Base-by-base conservation (phyloP, 2,113 vertebrate species). In the Xiphophorus couchianus region DNA sequence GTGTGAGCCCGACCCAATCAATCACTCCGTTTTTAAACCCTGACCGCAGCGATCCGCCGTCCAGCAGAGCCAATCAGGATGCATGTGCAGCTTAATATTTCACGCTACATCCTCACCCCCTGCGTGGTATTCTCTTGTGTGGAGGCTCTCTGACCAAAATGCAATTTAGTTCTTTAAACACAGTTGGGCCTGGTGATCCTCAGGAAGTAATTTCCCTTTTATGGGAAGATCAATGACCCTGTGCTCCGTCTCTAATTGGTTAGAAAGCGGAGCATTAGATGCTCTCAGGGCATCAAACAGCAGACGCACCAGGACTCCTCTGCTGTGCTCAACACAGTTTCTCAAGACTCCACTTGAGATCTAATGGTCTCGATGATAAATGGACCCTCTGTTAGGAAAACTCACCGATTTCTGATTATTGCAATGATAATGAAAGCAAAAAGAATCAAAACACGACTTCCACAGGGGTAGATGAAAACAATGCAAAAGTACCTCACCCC, bases 171-270 rank as follows among this genome's bases (percentile, higher is more conserved):
- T 88, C 83, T 83, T 90, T 79, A 88, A 83, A 85, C 81, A 83
- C 82, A 76, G 71, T 35, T 30, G 54, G 62, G 66, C 65, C 80
- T 22, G 19, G 48, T 66, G 76, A 85, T 88, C 71, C 72, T 77
- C 81, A 85, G 88, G 79, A 89, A 91, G 85, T 83, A 80, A 88
- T 89, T 86, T 91, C 75, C 81, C 84, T 71, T 89, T 84, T 83
- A 85, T 44, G 29, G 75, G 77, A 74, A 77, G 87, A 88, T 91
- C 86, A 86, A 85, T 88, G 86, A 84, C 86, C 86, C 82, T 4
- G 67, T 29, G 14, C 84, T 58, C 74, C 11, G 5, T 54, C 79
- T 83, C 77, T 91, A 88, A 90, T 90, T 86, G 88, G 84, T 87
- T 78, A 71, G 83, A 89, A 89, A 89, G 72, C 75, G 72, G 81